These are phyloP conservation scores for Myripristis murdjan DNA, from an alignment of 2,797 vertebrate species.

Conservation along the genomic window DNA sequence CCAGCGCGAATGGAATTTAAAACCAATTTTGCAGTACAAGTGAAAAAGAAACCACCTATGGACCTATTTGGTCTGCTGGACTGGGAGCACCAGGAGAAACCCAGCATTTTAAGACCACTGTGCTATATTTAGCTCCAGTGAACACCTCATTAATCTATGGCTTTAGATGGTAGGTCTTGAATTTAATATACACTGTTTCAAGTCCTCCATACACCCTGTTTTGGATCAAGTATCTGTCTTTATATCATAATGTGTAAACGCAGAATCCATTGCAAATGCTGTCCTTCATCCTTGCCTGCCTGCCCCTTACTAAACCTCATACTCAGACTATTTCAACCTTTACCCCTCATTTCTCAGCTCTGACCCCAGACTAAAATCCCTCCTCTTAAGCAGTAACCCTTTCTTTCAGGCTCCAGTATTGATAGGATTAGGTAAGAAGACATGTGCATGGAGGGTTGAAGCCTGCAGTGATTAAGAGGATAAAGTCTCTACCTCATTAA, in stretches of 20 bases:
- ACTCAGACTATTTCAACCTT: background rate
- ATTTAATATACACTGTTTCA: too few species aligned
- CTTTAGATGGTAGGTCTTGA: too few species aligned
- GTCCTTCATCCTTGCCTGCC: background rate
- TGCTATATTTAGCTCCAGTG: too few species aligned
- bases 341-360: background rate
- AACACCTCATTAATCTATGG: too few species aligned
- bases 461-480: slow-evolving; percentile 65
- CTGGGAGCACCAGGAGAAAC: too few species aligned
- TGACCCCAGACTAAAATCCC: background rate
- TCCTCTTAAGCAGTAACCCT: background rate
- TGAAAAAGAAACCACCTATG: too few species aligned
- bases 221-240: background rate
- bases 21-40: too few species aligned
- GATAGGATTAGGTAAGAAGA: slow-evolving; percentile 70
- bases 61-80: too few species aligned
- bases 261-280: background rate
- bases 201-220: background rate
- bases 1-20: too few species aligned
- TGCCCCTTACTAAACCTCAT: background rate
- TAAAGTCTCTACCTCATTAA: slow-evolving; percentile 50
- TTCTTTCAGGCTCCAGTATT: slow-evolving; percentile 29
- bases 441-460: slow-evolving; percentile 1
- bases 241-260: background rate
- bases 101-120: too few species aligned